phyloP scores from a whole-genome alignment of 2,888 invertebrate genomes.

The Acanthosepion esculentum region DNA sequence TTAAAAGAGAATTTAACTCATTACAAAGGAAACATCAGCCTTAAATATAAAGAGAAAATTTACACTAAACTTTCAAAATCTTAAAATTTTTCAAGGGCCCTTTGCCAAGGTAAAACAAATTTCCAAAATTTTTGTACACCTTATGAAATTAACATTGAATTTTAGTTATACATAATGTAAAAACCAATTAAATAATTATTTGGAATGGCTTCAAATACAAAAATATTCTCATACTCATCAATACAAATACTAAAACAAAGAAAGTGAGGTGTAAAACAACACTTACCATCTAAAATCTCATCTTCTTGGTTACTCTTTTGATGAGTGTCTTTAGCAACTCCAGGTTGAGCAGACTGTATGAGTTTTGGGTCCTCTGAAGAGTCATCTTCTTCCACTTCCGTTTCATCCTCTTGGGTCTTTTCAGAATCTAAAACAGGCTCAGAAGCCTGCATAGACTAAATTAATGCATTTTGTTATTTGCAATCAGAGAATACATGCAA shows the following conservation, averaged over 20 bases:
- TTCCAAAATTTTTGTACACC: no score
- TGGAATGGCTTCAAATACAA: no score
- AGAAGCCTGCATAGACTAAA: neutral
- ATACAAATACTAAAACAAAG: neutral
- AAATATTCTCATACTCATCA: no score
- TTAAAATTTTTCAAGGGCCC: no score
- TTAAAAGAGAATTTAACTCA: no score
- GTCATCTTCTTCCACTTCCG: slow-evolving; percentile 51
- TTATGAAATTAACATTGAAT: no score
- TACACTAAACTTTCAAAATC: no score
- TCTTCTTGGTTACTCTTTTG: neutral
- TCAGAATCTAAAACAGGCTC: neutral
- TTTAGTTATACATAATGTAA: no score
- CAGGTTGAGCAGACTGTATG: neutral
- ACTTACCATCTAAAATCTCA: neutral
- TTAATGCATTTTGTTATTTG: neutral
- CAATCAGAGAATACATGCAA: neutral
- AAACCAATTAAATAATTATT: no score
- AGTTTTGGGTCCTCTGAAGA: neutral
- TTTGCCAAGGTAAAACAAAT: no score
- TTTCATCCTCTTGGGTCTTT: slow-evolving; percentile 55
- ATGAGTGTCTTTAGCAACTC: slow-evolving; percentile 47
- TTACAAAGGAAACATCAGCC: no score
- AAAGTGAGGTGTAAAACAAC: neutral
- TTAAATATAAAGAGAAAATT: no score